Base-by-base conservation (phyloP, 2,797 vertebrate genomes). In the Dromococcyx pavoninus region DNA sequence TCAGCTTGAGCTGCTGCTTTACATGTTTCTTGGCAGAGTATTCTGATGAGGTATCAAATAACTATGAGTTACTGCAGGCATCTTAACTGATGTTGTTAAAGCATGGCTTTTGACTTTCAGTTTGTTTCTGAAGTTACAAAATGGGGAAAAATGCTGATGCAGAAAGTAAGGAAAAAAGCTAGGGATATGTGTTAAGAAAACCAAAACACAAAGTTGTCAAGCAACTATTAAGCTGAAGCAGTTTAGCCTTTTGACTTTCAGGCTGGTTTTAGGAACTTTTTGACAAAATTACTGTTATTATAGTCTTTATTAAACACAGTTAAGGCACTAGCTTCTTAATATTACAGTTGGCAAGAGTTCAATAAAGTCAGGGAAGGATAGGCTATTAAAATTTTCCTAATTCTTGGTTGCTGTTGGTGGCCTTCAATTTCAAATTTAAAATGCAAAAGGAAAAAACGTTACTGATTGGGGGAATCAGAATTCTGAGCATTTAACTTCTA, bases 401-500 rank as follows among this genome's bases (percentile, higher is more conserved):
- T 80, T 91, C 14, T 92, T 56, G 1, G 0, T 24, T 80, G 48
- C 28, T 71, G 14, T 91, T 73, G 21, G 17, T 60, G 14, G 37
- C 32, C 25, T 88, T 79, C 14, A 10, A 5, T 92, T 89, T 84
- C 32, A 89, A 24, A 28, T 77, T 44, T 46, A 13, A 85, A 75
- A 50, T 0, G 2, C 16, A 0, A 17, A 7, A 43, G n/a, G 27
- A 54, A 60, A n/a, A 51, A 61, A 25, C 13, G 14, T 5, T 41
- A 24, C 17, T 78, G 15, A 3, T 18, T 61, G 22, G 19, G 21
- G 6, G 10, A 86, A 50, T 37, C 21, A 72, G 5, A 58, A 39
- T 74, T 86, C 30, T 35, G 50, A 86, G 25, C 8, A 1, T 75
- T 81, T 60, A 37, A 50, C 7, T 56, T 72, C 4, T 32, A 11